Conservation (phyloP, 30 jellyfish, hydroid and myxozoan genomes). For the Morbakka virulenta region DNA sequence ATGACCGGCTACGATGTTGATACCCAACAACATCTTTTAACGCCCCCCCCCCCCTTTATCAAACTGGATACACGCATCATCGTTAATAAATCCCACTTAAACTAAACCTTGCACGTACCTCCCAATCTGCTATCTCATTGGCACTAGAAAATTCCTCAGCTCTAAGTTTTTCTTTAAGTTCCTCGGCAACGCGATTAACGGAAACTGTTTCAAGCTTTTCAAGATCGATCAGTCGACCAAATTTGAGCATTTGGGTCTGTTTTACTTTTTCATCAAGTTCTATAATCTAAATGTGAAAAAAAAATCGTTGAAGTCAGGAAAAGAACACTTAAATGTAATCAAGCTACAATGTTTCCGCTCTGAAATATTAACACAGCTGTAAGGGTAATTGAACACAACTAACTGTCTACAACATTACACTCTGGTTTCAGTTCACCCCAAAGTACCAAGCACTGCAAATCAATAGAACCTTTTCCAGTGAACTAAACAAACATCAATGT, state of each 20-base stretch:
- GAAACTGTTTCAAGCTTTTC: constrained; percentile 90
- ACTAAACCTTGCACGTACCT: constrained; percentile 43
- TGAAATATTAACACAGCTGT: too few species aligned
- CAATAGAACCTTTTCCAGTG: too few species aligned
- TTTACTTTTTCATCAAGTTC: constrained; percentile 89
- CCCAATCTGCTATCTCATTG: constrained; percentile 79
- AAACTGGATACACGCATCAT: too few species aligned
- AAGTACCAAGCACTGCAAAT: too few species aligned
- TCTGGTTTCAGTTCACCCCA: too few species aligned
- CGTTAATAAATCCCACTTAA: too few species aligned
- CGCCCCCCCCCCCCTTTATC: too few species aligned
- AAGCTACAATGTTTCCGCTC: background rate
- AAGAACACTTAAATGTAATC: background rate
- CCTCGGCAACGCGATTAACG: constrained; percentile 91
- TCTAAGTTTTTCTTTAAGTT: constrained; percentile 84
- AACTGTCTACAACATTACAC: too few species aligned
- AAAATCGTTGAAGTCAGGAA: background rate
- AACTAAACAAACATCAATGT: too few species aligned
- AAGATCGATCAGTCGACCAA: constrained; percentile 85
- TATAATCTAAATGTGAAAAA: constrained; percentile 38
- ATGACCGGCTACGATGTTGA: too few species aligned
- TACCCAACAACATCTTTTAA: too few species aligned
- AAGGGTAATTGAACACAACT: too few species aligned
- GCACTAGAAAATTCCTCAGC: constrained; percentile 65
- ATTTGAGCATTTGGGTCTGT: constrained; percentile 86